Conservation (phyloP, 1,140 invertebrate genomes). For the Saccostrea cuccullata region DNA sequence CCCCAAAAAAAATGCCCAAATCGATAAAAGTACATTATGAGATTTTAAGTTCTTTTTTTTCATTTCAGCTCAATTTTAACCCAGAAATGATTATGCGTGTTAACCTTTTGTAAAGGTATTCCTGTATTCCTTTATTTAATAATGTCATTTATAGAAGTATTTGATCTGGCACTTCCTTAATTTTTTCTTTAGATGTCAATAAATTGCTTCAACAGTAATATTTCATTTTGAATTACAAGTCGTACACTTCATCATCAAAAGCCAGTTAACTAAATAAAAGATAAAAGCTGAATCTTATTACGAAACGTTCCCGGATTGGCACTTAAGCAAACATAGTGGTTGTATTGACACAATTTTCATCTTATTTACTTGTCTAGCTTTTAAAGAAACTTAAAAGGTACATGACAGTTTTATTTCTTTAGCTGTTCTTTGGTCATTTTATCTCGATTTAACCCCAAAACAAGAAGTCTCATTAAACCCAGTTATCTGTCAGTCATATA, state of each 20-base stretch:
- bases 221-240: constrained; percentile 28
- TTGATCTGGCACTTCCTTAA: not conserved
- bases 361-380: constrained; percentile 28
- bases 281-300: constrained; percentile 27
- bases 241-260: constrained; percentile 17
- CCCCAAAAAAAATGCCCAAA: too few species aligned
- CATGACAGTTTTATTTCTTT: constrained; percentile 16
- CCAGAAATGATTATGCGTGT: not conserved
- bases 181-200: not conserved
- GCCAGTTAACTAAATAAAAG: not conserved
- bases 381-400: constrained; percentile 23
- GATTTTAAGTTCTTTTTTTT: too few species aligned
- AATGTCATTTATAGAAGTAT: not conserved
- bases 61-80: not conserved
- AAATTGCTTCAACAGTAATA: constrained; percentile 34
- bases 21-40: too few species aligned
- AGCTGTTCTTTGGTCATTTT: constrained; percentile 8
- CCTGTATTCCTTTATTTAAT: not conserved
- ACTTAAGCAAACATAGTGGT: not conserved
- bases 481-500: not conserved
- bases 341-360: constrained; percentile 4
- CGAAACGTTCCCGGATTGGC: constrained; percentile 20
- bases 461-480: not conserved
- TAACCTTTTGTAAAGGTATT: not conserved
- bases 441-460: not conserved